Conservation (phyloP, 2,797 vertebrate genomes). For the Ibycter americanus region DNA sequence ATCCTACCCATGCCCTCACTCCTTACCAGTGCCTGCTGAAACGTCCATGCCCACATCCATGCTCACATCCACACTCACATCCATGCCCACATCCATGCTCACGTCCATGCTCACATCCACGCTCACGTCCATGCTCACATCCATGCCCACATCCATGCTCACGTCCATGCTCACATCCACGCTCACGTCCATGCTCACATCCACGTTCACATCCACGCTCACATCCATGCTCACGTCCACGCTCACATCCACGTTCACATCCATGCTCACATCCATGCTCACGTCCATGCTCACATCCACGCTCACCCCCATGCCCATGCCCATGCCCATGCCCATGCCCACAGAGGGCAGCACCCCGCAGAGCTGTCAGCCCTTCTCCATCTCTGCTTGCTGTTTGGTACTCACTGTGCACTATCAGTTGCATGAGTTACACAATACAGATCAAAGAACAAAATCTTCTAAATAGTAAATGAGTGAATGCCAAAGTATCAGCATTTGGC, state of each 20-base stretch:
- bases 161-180: too few species aligned
- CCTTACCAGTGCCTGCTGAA: not conserved
- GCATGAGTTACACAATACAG: accelerated
- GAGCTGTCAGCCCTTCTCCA: not conserved
- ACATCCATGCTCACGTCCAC: not conserved
- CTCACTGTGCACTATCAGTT: accelerated
- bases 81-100: not conserved
- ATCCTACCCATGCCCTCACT: not conserved
- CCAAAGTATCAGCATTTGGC: not conserved
- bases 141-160: not conserved
- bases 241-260: accelerated
- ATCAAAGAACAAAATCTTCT: not conserved
- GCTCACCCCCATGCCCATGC: accelerated
- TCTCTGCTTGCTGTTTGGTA: not conserved
- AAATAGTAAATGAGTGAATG: not conserved
- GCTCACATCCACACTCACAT: not conserved
- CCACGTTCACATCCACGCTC: too few species aligned
- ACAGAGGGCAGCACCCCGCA: not conserved
- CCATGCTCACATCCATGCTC: not conserved
- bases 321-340: not conserved
- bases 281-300: not conserved
- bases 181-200: not conserved
- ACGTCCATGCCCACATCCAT: not conserved
- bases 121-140: too few species aligned
- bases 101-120: not conserved